Evolutionary conservation across 2,113 vertebrate species (phyloP).

Genomic region (Lasiurus cinereus): DNA sequence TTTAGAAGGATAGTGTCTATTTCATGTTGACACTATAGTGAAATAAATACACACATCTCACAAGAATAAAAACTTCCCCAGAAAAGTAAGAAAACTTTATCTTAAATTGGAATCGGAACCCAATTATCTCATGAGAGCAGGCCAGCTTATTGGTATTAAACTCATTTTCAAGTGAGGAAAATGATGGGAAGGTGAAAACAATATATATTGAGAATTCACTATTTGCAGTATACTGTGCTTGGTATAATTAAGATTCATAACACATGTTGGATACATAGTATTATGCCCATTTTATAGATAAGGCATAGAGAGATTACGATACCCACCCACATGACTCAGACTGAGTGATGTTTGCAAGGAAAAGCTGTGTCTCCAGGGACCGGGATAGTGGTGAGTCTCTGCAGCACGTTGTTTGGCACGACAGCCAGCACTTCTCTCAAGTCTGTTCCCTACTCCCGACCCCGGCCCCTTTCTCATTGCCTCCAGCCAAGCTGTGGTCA

Average conservation of each 20-base stretch:
- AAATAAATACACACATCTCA: conserved; percentile 22
- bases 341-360: not conserved
- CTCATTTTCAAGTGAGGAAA: not conserved
- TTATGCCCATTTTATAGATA: not conserved
- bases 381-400: not conserved
- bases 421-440: not conserved
- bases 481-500: not conserved
- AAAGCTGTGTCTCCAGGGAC: not conserved
- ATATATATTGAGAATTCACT: not conserved
- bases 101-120: not conserved
- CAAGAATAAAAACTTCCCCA: conserved; percentile 12
- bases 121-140: not conserved
- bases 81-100: not conserved
- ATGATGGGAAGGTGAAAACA: not conserved
- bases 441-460: not conserved
- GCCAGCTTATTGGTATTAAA: not conserved
- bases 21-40: conserved; percentile 53
- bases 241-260: not conserved
- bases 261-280: not conserved
- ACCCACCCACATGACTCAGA: not conserved
- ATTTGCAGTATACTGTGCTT: not conserved
- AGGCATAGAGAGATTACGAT: not conserved
- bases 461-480: not conserved
- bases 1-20: conserved; percentile 58
- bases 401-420: not conserved